Evolutionary conservation across 2,797 vertebrate species (phyloP).

Genomic region (Syndactyla subalaris): DNA sequence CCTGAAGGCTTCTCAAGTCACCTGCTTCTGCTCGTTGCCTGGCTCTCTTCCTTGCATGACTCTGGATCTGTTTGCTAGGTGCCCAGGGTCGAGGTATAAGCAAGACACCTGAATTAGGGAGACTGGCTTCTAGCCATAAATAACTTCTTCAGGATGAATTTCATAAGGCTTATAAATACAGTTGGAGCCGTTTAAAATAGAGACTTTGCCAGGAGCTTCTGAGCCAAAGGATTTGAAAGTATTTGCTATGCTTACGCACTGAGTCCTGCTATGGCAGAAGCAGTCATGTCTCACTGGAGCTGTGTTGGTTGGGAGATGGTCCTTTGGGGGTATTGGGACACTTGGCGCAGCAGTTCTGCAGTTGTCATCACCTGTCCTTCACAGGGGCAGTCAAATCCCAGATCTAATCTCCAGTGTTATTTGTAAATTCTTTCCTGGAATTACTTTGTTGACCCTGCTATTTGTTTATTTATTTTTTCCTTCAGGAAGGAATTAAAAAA

Average conservation of each 20-base stretch:
- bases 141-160: constrained; percentile 29
- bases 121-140: background rate
- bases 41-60: background rate
- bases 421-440: constrained; percentile 3
- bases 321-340: background rate
- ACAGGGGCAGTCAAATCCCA: background rate
- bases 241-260: constrained; percentile 25
- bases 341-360: background rate
- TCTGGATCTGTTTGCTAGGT: rapidly evolving
- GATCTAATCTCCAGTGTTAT: background rate
- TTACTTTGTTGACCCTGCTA: background rate
- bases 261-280: constrained; percentile 1
- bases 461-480: background rate
- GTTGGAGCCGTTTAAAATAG: constrained; percentile 58
- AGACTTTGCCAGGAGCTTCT: background rate
- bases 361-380: background rate
- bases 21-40: background rate
- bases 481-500: constrained; percentile 14
- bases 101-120: constrained; percentile 9
- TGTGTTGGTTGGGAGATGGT: constrained; percentile 29
- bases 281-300: constrained; percentile 23
- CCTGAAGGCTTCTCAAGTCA: background rate
- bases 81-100: background rate
- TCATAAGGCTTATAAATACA: constrained; percentile 55
- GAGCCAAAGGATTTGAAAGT: constrained; percentile 39